Percentiles rank a stretch among this genome's conserved stretches.
Evolutionary conservation across 2,113 vertebrate genomes (phyloP).

Genomic region (Ramphastos sulfuratus): DNA sequence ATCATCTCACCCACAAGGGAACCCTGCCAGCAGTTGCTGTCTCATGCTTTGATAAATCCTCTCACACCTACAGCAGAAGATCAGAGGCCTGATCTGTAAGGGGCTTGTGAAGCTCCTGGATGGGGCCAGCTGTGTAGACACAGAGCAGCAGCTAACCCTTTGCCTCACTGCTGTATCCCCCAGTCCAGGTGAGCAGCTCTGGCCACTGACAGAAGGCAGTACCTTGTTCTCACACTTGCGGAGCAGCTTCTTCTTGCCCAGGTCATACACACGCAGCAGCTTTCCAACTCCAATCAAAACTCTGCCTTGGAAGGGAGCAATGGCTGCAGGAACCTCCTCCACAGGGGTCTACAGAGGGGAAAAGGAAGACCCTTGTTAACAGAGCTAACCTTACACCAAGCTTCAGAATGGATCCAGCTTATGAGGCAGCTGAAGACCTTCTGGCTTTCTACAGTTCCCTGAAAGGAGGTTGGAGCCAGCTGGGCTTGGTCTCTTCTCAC

Average conservation of each 20-base stretch:
- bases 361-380: neutral
- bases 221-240: conserved; percentile 99
- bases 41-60: neutral
- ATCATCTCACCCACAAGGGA: neutral
- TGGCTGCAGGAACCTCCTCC: conserved; percentile 95
- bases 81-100: neutral
- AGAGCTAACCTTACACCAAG: neutral
- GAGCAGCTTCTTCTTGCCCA: conserved; percentile 97
- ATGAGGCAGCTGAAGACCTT: neutral
- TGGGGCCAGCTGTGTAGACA: rapidly evolving
- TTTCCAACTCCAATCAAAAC: conserved; percentile 94
- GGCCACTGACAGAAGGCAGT: neutral
- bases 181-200: rapidly evolving
- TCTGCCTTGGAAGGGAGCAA: conserved; percentile 93
- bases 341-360: conserved; percentile 84
- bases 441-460: neutral
- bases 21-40: neutral
- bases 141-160: neutral
- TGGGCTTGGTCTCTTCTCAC: neutral
- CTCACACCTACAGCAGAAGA: neutral
- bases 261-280: conserved; percentile 92
- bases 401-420: neutral
- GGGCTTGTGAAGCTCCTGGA: neutral
- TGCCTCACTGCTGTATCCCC: neutral
- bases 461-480: neutral